Percentiles rank a stretch among this genome's conserved stretches.
Conservation (phyloP, 2,888 invertebrate genomes). For the Gasteruption jaculator region DNA sequence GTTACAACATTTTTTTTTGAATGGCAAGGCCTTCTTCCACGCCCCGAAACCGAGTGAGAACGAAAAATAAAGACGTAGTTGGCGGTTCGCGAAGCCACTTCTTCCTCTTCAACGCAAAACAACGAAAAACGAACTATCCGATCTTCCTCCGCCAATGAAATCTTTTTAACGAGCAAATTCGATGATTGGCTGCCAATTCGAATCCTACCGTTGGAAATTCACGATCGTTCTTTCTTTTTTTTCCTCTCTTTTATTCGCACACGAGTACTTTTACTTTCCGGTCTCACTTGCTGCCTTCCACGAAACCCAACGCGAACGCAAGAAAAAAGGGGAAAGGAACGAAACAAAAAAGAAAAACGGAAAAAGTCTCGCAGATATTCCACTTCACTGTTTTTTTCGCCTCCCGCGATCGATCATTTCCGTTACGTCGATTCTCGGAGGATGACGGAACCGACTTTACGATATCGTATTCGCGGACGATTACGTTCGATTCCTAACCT, state of each 20-base stretch:
- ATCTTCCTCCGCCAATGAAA: too few species aligned
- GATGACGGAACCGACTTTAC: too few species aligned
- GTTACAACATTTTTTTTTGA: too few species aligned
- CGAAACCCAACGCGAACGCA: neutral
- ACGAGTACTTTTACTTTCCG: neutral
- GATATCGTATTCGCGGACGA: too few species aligned
- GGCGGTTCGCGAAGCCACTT: too few species aligned
- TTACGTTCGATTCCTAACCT: constrained; percentile 27
- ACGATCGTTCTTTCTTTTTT: neutral
- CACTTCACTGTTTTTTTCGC: neutral
- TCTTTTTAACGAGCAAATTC: too few species aligned
- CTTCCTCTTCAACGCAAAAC: too few species aligned
- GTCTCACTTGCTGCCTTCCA: constrained; percentile 9
- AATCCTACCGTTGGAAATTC: too few species aligned
- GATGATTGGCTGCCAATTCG: too few species aligned
- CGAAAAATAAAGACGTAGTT: neutral
- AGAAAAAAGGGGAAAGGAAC: neutral
- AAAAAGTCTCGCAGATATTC: neutral
- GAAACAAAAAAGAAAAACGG: neutral
- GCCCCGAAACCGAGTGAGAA: too few species aligned
- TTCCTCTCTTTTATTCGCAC: constrained; percentile 1
- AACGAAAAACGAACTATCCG: too few species aligned
- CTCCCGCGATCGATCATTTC: neutral
- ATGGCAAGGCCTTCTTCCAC: too few species aligned
- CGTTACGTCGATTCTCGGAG: neutral